A percentile compares a stretch with the other conserved stretches of the same genome.
Evolutionary conservation across 2,113 vertebrate genomes (phyloP).

Genomic region (Mugil cephalus): DNA sequence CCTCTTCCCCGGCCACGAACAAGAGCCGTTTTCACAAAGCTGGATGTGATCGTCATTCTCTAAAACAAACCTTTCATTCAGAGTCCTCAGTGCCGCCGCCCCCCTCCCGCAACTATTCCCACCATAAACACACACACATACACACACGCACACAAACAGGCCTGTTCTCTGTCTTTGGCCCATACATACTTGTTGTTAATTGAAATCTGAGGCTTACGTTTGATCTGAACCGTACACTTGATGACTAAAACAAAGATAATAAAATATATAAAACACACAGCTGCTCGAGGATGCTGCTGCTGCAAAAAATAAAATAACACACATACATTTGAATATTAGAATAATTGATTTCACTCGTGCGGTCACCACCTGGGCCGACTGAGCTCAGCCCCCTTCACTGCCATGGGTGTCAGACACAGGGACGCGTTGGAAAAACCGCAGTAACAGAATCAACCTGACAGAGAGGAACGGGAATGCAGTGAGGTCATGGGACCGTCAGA

Average conservation of each 20-base stretch:
- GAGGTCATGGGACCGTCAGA: conserved; percentile 79
- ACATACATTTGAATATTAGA: conserved; percentile 9
- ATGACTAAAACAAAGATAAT: neutral
- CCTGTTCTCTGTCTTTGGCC: conserved; percentile 39
- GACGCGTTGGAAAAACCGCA: conserved; percentile 73
- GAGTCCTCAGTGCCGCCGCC: conserved; percentile 14
- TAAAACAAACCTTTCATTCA: conserved; percentile 83
- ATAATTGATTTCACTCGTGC: conserved; percentile 32
- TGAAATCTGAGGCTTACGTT: conserved; percentile 34
- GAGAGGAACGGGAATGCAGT: conserved; percentile 76
- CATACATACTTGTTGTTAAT: conserved; percentile 12
- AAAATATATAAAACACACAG: conserved; percentile 2
- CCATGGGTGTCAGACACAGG: conserved; percentile 25
- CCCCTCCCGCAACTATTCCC: conserved; percentile 47
- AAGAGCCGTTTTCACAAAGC: conserved; percentile 83
- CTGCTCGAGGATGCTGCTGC: neutral
- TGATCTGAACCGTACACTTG: conserved; percentile 20
- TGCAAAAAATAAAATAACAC: conserved; percentile 12
- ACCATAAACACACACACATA: conserved; percentile 70
- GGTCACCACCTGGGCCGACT: conserved; percentile 42
- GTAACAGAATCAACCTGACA: conserved; percentile 82
- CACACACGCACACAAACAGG: conserved; percentile 57
- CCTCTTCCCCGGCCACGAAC: conserved; percentile 69
- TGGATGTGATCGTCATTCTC: conserved; percentile 74
- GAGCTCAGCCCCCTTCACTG: conserved; percentile 17